phyloP scores from a whole-genome alignment of 2,888 invertebrate species.

The Epinotia ramella region DNA sequence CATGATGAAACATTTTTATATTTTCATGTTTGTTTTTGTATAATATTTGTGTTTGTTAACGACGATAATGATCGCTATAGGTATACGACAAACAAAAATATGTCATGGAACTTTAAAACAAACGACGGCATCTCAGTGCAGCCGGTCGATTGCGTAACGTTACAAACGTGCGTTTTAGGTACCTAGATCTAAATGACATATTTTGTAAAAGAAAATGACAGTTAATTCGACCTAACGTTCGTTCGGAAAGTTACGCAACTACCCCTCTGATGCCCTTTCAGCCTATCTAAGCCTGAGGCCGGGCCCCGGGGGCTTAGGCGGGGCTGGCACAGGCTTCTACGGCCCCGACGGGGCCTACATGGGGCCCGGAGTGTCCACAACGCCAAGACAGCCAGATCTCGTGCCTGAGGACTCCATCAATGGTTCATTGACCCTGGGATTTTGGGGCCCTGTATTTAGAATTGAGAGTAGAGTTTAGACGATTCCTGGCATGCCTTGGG shows the following conservation, averaged over 20 bases:
- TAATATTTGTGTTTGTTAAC: too few species aligned
- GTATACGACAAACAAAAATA: too few species aligned
- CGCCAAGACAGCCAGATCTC: conserved; percentile 49
- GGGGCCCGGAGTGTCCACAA: conserved; percentile 31
- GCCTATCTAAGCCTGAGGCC: conserved; percentile 43
- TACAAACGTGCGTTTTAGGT: too few species aligned
- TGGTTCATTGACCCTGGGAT: conserved; percentile 51
- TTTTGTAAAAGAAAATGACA: too few species aligned
- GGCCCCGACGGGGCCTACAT: conserved; percentile 59
- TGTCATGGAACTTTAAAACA: too few species aligned
- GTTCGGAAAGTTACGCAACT: too few species aligned
- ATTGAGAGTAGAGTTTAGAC: background rate
- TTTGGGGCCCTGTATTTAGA: background rate
- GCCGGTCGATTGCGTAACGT: too few species aligned
- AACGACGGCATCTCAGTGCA: background rate
- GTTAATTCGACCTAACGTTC: too few species aligned
- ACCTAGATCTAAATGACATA: too few species aligned
- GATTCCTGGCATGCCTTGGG: background rate
- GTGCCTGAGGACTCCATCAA: conserved; percentile 50
- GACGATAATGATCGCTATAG: too few species aligned
- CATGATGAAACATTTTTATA: too few species aligned
- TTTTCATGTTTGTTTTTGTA: too few species aligned
- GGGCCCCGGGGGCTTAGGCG: conserved; percentile 57
- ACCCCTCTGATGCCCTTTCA: conserved; percentile 6
- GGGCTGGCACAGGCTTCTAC: conserved; percentile 60